Conservation (phyloP, 2,797 vertebrate genomes). For the Macropodus opercularis region DNA sequence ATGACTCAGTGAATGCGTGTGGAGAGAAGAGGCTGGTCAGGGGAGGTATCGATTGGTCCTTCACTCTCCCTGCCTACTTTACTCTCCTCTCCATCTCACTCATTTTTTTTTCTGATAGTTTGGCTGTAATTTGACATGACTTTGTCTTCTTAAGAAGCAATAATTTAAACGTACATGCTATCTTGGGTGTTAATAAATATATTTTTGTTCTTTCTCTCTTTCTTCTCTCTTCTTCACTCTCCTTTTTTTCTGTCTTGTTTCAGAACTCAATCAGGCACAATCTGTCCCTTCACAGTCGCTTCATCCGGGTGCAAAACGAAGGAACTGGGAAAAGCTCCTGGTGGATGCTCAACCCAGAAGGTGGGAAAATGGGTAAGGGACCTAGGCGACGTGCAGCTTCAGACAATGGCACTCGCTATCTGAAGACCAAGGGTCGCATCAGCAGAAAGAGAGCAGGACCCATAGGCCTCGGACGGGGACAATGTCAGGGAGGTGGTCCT, state of each 20-base stretch:
- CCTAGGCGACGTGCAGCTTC: conserved; percentile 90
- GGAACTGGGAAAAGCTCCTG: conserved; percentile 97
- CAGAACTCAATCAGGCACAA: conserved; percentile 99
- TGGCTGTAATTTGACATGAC: conserved; percentile 61
- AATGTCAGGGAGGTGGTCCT: conserved; percentile 83
- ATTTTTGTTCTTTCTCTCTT: conserved; percentile 21
- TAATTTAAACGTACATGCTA: conserved; percentile 67
- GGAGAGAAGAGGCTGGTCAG: conserved; percentile 71
- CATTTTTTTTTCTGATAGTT: conserved; percentile 62
- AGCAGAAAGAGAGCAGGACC: conserved; percentile 87
- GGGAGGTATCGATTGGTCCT: conserved; percentile 77
- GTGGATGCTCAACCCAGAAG: conserved; percentile 99
- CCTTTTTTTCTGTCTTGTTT: conserved; percentile 42
- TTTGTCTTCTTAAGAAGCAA: conserved; percentile 66
- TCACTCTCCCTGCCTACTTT: conserved; percentile 66
- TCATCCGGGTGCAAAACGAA: conserved; percentile 96
- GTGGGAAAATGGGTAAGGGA: conserved; percentile 93
- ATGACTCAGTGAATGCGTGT: conserved; percentile 78
- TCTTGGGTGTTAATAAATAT: conserved; percentile 52
- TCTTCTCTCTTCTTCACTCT: conserved; percentile 1
- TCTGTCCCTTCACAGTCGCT: conserved; percentile 95
- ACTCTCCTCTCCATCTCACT: conserved; percentile 51
- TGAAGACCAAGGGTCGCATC: conserved; percentile 91
- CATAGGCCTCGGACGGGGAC: conserved; percentile 75
- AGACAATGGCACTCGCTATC: conserved; percentile 92